These are phyloP conservation scores for Gandaritis pyraliata DNA, from an alignment of 2,888 invertebrate species.

Conservation along the genomic window DNA sequence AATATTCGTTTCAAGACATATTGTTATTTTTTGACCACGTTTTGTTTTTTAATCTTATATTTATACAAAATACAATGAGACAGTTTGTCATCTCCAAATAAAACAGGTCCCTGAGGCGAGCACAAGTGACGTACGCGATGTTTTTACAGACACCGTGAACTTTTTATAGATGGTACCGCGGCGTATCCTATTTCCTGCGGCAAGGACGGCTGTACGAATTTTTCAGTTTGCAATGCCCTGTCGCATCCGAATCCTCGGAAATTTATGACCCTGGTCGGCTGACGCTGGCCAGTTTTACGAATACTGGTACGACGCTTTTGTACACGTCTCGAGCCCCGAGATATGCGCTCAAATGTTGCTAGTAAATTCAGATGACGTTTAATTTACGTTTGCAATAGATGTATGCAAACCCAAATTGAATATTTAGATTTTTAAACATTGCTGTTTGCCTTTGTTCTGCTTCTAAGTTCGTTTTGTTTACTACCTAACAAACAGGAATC, in stretches of 20 bases:
- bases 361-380: slow-evolving; percentile 25
- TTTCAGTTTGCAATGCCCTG: slow-evolving; percentile 76
- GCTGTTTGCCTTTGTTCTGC: too few species aligned
- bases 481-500: too few species aligned
- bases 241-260: slow-evolving; percentile 75
- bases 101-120: slow-evolving; percentile 15
- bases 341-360: slow-evolving; percentile 46
- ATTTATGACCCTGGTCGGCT: slow-evolving; percentile 73
- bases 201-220: slow-evolving; percentile 68
- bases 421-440: neutral
- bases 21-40: too few species aligned
- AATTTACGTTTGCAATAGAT: slow-evolving; percentile 15
- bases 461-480: neutral
- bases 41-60: too few species aligned
- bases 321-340: slow-evolving; percentile 56
- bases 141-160: slow-evolving; percentile 26
- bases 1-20: too few species aligned
- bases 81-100: slow-evolving; percentile 16
- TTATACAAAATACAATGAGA: slow-evolving; percentile 4
- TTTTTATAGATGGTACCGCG: slow-evolving; percentile 36
- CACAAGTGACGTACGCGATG: slow-evolving; percentile 22
- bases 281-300: slow-evolving; percentile 69
- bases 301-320: slow-evolving; percentile 63
- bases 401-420: slow-evolving; percentile 3
- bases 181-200: slow-evolving; percentile 44